Conservation (phyloP, 2,888 invertebrate genomes). For the Eupeodes luniger region DNA sequence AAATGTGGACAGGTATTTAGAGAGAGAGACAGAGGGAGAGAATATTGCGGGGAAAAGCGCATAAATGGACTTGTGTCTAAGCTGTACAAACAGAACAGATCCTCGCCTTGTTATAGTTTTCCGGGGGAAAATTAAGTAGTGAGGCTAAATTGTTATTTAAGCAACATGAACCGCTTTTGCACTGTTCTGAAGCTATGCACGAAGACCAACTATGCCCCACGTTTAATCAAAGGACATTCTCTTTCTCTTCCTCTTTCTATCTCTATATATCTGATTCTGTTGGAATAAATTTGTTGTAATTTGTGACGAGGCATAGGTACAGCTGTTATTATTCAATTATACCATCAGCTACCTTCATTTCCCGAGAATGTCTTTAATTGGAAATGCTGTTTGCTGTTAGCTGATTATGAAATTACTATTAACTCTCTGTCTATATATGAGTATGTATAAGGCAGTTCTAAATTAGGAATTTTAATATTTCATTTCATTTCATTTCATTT, state of each 20-base stretch:
- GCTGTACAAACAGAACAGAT: conserved; percentile 46
- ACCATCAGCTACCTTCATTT: conserved; percentile 9
- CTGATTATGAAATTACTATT: conserved; percentile 32
- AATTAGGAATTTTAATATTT: no score
- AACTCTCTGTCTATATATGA: no score
- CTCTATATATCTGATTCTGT: not conserved
- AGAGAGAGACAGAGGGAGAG: not conserved
- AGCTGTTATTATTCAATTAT: conserved; percentile 68
- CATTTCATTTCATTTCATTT: no score
- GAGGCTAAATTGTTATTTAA: conserved; percentile 62
- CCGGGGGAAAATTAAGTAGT: conserved; percentile 51
- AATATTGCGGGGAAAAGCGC: no score
- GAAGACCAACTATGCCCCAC: not conserved
- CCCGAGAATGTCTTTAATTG: conserved; percentile 43
- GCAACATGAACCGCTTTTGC: conserved; percentile 42
- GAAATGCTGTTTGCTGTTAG: conserved; percentile 37
- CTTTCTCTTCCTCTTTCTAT: not conserved
- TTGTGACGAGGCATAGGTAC: conserved; percentile 13
- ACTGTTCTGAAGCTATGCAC: not conserved
- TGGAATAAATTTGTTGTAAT: conserved; percentile 4
- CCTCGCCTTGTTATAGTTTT: conserved; percentile 17
- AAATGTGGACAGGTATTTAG: not conserved
- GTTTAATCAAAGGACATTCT: not conserved
- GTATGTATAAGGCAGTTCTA: no score
- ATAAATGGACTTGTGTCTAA: conserved; percentile 35